These are phyloP conservation scores for Cantharis flavilabris DNA, from an alignment of 2,888 invertebrate species.

Conservation along the genomic window DNA sequence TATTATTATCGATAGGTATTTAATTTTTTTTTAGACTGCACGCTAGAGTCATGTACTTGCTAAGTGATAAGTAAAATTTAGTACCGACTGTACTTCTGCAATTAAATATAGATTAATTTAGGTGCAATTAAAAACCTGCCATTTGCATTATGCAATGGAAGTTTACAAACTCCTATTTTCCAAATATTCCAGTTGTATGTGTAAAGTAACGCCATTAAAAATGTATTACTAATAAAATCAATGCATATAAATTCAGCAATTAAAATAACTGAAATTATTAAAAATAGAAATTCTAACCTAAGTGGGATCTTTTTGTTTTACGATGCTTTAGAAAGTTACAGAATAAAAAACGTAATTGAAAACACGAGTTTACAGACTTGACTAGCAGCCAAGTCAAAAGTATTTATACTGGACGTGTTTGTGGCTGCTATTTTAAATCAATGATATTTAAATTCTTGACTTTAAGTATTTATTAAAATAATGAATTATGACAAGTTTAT, in stretches of 20 bases:
- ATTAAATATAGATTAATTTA: not conserved
- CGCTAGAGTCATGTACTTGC: not conserved
- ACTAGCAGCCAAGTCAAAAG: not conserved
- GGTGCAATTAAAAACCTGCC: not conserved
- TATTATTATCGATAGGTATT: not conserved
- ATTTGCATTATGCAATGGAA: not conserved
- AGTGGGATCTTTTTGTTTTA: not conserved
- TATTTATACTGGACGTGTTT: not conserved
- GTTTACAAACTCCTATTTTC: not conserved
- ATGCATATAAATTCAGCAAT: not conserved
- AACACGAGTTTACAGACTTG: not conserved
- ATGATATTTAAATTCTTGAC: not conserved
- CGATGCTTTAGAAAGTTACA: not conserved
- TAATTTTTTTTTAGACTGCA: not conserved
- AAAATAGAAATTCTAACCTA: not conserved
- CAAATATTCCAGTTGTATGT: not conserved
- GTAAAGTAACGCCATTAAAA: not conserved
- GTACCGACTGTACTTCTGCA: not conserved
- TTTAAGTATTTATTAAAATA: not conserved
- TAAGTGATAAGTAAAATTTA: not conserved
- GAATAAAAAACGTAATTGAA: not conserved
- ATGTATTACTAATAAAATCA: not conserved
- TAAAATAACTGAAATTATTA: not conserved
- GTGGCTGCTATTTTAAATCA: not conserved
- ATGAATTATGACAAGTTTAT: not conserved